A percentile compares a stretch with the other conserved stretches of the same genome.
These are phyloP conservation scores for Osmoderma eremita DNA, from an alignment of 2,888 invertebrate genomes.

Conservation along the genomic window DNA sequence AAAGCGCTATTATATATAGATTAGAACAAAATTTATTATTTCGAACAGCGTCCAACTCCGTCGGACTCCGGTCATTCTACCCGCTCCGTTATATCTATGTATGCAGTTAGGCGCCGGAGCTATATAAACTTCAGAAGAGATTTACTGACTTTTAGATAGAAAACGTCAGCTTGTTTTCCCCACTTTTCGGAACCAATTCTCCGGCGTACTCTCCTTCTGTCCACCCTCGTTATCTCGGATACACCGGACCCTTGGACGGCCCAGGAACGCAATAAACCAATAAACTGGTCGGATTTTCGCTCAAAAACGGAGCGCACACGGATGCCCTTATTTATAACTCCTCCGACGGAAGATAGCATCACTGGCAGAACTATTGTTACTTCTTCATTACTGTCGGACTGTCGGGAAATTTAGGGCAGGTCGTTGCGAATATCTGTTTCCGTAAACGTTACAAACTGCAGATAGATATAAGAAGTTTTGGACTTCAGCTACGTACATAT, in stretches of 20 bases:
- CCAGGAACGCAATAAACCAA: constrained; percentile 34
- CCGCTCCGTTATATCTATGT: constrained; percentile 24
- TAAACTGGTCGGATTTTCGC: constrained; percentile 33
- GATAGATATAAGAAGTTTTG: too few species aligned
- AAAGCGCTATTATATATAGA: constrained; percentile 40
- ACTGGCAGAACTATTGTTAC: constrained; percentile 44
- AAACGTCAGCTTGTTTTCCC: constrained; percentile 57
- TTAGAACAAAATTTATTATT: constrained; percentile 40
- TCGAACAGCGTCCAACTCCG: constrained; percentile 18
- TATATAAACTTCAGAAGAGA: constrained; percentile 53
- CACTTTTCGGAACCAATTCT: constrained; percentile 44
- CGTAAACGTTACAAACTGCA: background rate
- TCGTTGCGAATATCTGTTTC: background rate
- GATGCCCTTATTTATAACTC: constrained; percentile 46
- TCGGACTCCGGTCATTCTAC: background rate
- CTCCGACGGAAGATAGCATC: constrained; percentile 41
- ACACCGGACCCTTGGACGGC: constrained; percentile 12
- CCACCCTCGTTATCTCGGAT: constrained; percentile 38
- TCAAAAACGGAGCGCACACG: constrained; percentile 44
- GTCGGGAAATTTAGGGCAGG: constrained; percentile 4
- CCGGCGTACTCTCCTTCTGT: constrained; percentile 45
- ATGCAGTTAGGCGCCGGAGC: constrained; percentile 48
- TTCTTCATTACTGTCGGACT: constrained; percentile 17
- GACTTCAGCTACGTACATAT: too few species aligned
- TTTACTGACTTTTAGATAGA: constrained; percentile 58